Conservation (phyloP, 1,140 invertebrate genomes). For the Ceratina japonica region DNA sequence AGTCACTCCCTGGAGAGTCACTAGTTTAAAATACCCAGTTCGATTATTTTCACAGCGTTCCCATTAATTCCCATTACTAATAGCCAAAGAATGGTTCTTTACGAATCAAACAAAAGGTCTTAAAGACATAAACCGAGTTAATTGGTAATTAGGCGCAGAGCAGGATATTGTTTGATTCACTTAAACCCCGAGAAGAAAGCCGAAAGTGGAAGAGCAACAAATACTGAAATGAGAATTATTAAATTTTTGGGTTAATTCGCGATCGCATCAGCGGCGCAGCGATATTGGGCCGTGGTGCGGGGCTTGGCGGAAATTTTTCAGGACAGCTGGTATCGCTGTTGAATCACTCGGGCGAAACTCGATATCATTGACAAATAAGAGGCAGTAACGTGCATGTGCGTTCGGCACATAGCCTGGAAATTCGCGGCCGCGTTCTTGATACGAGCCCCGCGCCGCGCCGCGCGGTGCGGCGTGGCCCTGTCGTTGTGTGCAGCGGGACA, state of each 20-base stretch:
- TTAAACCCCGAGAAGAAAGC: too few species aligned
- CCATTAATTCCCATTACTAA: neutral
- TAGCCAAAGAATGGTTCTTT: too few species aligned
- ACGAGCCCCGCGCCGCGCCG: too few species aligned
- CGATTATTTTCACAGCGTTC: slow-evolving; percentile 15
- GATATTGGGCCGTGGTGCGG: neutral
- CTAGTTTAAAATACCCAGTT: slow-evolving; percentile 23
- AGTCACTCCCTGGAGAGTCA: too few species aligned
- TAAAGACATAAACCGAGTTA: too few species aligned
- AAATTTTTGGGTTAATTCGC: neutral
- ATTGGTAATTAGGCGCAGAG: too few species aligned
- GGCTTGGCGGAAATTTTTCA: neutral
- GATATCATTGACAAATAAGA: slow-evolving; percentile 39
- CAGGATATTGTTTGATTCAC: too few species aligned
- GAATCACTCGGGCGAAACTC: neutral
- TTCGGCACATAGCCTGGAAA: neutral
- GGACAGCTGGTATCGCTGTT: slow-evolving; percentile 21
- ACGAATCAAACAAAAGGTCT: too few species aligned
- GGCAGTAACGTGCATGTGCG: slow-evolving; percentile 18
- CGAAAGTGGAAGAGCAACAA: too few species aligned
- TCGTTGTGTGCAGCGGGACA: too few species aligned
- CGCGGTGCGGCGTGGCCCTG: neutral
- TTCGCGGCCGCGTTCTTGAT: slow-evolving; percentile 6
- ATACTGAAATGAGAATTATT: too few species aligned
- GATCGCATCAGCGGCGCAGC: too few species aligned